Conservation (phyloP, 1,140 invertebrate genomes). For the Zaprionus camerounensis region DNA sequence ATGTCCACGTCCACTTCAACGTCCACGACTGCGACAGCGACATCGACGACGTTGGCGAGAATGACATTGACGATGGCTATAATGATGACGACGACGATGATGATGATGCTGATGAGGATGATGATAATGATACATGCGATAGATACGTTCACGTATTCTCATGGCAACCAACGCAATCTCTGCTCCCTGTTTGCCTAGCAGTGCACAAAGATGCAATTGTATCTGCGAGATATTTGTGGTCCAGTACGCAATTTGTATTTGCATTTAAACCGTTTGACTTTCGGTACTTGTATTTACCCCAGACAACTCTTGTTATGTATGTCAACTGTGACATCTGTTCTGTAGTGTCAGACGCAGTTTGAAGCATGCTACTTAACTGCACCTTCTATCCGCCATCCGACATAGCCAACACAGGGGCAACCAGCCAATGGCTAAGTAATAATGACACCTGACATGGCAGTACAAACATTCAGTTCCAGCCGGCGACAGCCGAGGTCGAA, state of each 20-base stretch:
- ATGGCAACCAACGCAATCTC: constrained; percentile 24
- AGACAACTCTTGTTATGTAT: constrained; percentile 27
- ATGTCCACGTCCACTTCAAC: constrained; percentile 43
- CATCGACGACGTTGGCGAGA: constrained; percentile 36
- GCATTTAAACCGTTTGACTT: constrained; percentile 62
- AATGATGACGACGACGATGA: constrained; percentile 37
- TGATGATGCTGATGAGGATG: constrained; percentile 8
- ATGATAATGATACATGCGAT: constrained; percentile 56
- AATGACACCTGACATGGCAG: constrained; percentile 69
- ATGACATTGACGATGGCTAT: constrained; percentile 33
- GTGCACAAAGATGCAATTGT: constrained; percentile 40
- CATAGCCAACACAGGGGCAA: constrained; percentile 30
- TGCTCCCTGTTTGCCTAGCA: constrained; percentile 33
- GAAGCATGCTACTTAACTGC: constrained; percentile 66
- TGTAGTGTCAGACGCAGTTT: constrained; percentile 42
- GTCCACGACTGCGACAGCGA: constrained; percentile 20
- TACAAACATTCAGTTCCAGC: constrained; percentile 37
- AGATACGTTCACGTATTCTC: constrained; percentile 2
- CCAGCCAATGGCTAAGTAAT: constrained; percentile 41
- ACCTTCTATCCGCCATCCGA: background rate
- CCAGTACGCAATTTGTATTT: constrained; percentile 51
- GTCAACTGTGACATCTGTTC: constrained; percentile 68
- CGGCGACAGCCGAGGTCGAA: constrained; percentile 21
- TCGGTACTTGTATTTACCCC: constrained; percentile 16
- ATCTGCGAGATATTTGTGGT: constrained; percentile 26